Evolutionary conservation across 2,888 invertebrate species (phyloP).

Genomic region (Melanargia galathea): DNA sequence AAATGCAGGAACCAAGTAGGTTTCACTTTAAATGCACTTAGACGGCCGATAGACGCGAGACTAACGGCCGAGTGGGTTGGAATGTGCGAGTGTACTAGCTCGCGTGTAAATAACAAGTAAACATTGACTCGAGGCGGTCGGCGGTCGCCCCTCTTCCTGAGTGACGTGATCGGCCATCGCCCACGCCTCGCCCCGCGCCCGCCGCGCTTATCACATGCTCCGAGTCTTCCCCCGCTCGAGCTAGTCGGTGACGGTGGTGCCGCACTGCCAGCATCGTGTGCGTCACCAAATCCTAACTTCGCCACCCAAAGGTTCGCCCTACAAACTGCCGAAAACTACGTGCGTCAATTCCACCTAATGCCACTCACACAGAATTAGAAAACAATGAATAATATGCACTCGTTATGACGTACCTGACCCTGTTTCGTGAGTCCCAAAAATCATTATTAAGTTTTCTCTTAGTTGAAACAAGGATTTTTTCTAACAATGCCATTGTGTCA

Average conservation of each 20-base stretch:
- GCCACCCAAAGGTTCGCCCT: conserved; percentile 50
- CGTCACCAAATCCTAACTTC: conserved; percentile 54
- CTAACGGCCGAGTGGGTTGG: conserved; percentile 62
- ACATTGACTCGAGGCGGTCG: conserved; percentile 61
- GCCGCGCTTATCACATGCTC: conserved; percentile 47
- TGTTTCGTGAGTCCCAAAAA: conserved; percentile 67
- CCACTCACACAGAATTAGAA: conserved; percentile 61
- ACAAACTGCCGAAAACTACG: conserved; percentile 46
- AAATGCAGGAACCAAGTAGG: conserved; percentile 60
- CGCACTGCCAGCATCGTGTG: conserved; percentile 58
- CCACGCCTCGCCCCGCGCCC: conserved; percentile 53
- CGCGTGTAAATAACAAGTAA: conserved; percentile 72
- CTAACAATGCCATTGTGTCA: conserved; percentile 87
- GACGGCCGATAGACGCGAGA: conserved; percentile 51
- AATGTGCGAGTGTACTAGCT: conserved; percentile 77
- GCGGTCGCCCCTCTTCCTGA: conserved; percentile 64
- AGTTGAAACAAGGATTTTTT: conserved; percentile 86
- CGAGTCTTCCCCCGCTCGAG: conserved; percentile 50
- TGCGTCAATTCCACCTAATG: conserved; percentile 60
- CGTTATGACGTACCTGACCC: conserved; percentile 75
- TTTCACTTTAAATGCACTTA: conserved; percentile 75
- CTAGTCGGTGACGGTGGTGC: conserved; percentile 46
- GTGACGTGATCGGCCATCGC: conserved; percentile 63
- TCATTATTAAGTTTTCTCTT: conserved; percentile 80
- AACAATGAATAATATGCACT: conserved; percentile 63